Evolutionary conservation across 1,140 invertebrate genomes (phyloP).

Genomic region (Eufriesea mexicana): DNA sequence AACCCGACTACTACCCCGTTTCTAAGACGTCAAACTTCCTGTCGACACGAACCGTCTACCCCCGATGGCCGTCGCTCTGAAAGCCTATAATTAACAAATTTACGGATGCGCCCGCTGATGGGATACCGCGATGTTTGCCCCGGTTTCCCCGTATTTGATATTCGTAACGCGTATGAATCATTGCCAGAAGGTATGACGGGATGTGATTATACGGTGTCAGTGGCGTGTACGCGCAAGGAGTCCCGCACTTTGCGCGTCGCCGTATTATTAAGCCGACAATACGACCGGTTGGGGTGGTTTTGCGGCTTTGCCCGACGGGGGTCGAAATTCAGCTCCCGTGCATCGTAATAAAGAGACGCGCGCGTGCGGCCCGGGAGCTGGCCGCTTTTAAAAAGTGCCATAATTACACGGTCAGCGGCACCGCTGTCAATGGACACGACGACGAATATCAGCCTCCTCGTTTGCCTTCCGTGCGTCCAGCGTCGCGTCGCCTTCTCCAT

Average conservation of each 20-base stretch:
- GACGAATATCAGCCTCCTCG: slow-evolving; percentile 31
- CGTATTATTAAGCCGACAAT: slow-evolving; percentile 77
- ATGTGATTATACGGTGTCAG: slow-evolving; percentile 79
- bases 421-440: slow-evolving; percentile 43
- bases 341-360: slow-evolving; percentile 69
- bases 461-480: slow-evolving; percentile 5
- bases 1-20: background rate
- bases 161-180: slow-evolving; percentile 66
- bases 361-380: slow-evolving; percentile 52
- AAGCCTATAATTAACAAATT: background rate
- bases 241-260: slow-evolving; percentile 67
- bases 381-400: slow-evolving; percentile 74
- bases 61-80: background rate
- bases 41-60: background rate
- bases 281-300: slow-evolving; percentile 61
- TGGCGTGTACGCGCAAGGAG: slow-evolving; percentile 65
- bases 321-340: slow-evolving; percentile 78
- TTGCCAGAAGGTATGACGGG: slow-evolving; percentile 60
- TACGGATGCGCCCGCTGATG: background rate
- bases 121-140: slow-evolving; percentile 43
- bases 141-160: slow-evolving; percentile 63
- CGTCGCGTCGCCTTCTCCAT: background rate
- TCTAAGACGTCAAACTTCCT: background rate
- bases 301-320: slow-evolving; percentile 72
- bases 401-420: slow-evolving; percentile 71